phyloP scores from a whole-genome alignment of 1,140 invertebrate genomes.

The Camponotus pennsylvanicus region DNA sequence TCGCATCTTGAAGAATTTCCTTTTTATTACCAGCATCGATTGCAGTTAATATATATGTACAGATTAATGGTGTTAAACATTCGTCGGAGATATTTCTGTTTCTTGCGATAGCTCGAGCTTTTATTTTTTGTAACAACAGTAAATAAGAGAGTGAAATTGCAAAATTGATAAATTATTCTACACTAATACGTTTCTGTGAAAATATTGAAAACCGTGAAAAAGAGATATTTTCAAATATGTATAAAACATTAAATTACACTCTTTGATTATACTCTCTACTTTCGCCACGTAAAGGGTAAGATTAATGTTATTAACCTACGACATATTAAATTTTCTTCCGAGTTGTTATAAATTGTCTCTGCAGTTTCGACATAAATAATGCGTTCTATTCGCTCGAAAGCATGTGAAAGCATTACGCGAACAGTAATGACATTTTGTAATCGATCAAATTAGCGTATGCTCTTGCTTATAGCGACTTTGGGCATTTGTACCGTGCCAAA shows the following conservation, averaged over 20 bases:
- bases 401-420: constrained; percentile 8
- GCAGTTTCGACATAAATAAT: constrained; percentile 36
- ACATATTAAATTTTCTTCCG: constrained; percentile 27
- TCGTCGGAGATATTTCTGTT: not conserved
- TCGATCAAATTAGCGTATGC: constrained; percentile 45
- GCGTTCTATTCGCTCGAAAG: constrained; percentile 6
- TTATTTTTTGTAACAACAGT: constrained; percentile 8
- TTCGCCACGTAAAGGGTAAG: constrained; percentile 34
- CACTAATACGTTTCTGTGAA: not conserved
- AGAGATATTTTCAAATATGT: not conserved
- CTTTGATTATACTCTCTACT: constrained; percentile 23
- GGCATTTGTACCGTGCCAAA: constrained; percentile 30
- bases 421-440: constrained; percentile 48
- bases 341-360: constrained; percentile 18
- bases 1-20: constrained; percentile 2
- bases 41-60: not conserved
- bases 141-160: not conserved
- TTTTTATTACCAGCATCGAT: not conserved
- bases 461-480: not conserved
- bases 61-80: not conserved
- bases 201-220: not conserved
- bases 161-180: constrained; percentile 19
- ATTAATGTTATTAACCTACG: constrained; percentile 42
- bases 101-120: not conserved
- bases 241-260: constrained; percentile 17